These are phyloP conservation scores for Poeciliopsis retropinna DNA, from an alignment of 2,113 vertebrate species.

Conservation along the genomic window DNA sequence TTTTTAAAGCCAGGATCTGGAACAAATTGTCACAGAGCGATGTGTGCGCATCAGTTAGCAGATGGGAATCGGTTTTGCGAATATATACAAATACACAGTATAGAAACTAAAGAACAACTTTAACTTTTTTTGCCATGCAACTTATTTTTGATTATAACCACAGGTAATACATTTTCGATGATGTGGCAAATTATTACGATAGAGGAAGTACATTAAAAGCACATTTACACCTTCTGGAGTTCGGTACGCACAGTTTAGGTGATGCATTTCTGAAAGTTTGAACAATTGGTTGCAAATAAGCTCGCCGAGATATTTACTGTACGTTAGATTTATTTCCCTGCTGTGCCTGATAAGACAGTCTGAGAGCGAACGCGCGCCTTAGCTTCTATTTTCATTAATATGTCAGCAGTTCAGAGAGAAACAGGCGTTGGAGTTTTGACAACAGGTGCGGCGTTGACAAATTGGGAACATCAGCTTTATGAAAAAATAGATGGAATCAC, in stretches of 20 bases:
- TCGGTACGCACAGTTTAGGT: neutral
- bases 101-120: neutral
- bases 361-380: too few relatives aligned
- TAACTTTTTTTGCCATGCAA: neutral
- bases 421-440: neutral
- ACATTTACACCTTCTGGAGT: neutral
- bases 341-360: neutral
- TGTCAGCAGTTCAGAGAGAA: neutral
- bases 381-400: neutral
- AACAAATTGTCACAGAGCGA: neutral
- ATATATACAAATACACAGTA: neutral
- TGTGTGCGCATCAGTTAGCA: neutral
- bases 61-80: neutral
- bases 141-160: neutral
- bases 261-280: neutral
- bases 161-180: neutral
- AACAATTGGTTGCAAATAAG: neutral
- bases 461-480: neutral
- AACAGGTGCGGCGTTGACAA: neutral
- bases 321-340: neutral
- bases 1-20: neutral
- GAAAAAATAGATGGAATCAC: slow-evolving; percentile 4
- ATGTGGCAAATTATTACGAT: neutral
- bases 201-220: neutral
- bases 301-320: neutral